Conservation (phyloP, 2,797 vertebrate genomes). For the Artibeus jamaicensis region DNA sequence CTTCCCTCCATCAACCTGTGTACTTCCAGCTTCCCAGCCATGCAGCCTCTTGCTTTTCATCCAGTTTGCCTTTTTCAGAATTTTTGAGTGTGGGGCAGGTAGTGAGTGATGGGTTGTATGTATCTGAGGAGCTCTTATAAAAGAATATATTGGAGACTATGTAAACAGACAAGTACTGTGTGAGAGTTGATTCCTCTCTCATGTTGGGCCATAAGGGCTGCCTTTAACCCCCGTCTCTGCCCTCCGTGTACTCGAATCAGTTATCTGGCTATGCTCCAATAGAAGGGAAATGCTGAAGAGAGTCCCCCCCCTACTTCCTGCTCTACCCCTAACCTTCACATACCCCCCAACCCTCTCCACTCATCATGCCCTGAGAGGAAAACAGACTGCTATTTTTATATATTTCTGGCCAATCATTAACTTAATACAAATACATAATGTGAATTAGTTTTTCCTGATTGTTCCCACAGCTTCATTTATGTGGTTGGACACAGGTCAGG, state of each 20-base stretch:
- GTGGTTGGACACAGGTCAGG: conserved; percentile 38
- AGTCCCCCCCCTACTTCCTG: not conserved
- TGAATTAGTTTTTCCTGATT: conserved; percentile 54
- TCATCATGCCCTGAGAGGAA: not conserved
- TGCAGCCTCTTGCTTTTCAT: conserved; percentile 2
- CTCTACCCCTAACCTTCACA: not conserved
- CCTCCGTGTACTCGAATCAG: not conserved
- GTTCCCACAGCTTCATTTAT: conserved; percentile 49
- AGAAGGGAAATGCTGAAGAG: not conserved
- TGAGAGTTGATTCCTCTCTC: not conserved
- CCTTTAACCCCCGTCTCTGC: conserved; percentile 32
- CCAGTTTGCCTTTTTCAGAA: not conserved
- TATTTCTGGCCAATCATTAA: conserved; percentile 57
- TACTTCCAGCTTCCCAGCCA: not conserved
- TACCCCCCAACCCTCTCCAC: not conserved
- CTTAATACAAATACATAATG: conserved; percentile 41
- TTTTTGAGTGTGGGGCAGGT: not conserved
- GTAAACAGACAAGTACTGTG: not conserved
- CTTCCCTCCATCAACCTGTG: not conserved
- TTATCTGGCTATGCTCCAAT: conserved; percentile 6
- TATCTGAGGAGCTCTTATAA: not conserved
- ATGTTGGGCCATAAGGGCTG: conserved; percentile 15
- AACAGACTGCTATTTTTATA: conserved; percentile 11
- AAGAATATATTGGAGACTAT: conserved; percentile 4
- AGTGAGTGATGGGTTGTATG: not conserved